Evolutionary conservation across 2,797 vertebrate species (phyloP), one percentile per base, ranked within the genome.

Genomic region (Sebastes trivittatus): DNA sequence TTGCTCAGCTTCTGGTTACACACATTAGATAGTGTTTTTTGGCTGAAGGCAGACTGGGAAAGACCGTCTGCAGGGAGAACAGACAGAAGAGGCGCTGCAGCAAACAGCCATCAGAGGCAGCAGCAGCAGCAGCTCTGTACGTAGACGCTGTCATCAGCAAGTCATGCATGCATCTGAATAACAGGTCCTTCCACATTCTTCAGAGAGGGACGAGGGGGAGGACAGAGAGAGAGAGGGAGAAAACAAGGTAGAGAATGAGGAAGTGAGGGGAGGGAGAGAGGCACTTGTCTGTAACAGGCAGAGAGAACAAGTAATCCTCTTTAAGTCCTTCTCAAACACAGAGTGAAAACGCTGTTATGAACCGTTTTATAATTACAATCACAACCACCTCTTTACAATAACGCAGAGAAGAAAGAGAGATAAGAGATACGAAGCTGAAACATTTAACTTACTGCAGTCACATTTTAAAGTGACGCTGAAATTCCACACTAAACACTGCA

Each of bases 151-250:
- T 90, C 93, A 93, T 83, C 81, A 61, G 59, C 61, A 75, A 90
- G 89, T 92, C 90, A 91, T 82, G 89, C 82, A 66, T 84, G 88
- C 52, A 75, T 88, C 72, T 61, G 82, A 88, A 80, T 18, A 93
- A 95, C 95, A 84, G 90, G 95, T 93, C 89, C 69, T 38, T 80
- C 92, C 81, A 88, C 95, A 96, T 96, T 96, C 95, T 84, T 92
- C 81, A 59, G 81, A 42, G 79, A 80, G 77, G 69, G 80, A 78
- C 20, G 72, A 64, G 83, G 82, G 72, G 74, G 84, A 70, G 71
- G 68, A 56, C 59, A 22, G 56, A 46, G 68, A 30, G 63, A 70
- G 34, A 59, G 72, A 71, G 72, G 3, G 23, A 32, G 63, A 80
- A 71, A 72, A 72, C 34, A 76, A 85, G 75, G 58, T 60, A 69